Conservation (phyloP, 1,140 invertebrate genomes). For the Anoplolepis gracilipes region DNA sequence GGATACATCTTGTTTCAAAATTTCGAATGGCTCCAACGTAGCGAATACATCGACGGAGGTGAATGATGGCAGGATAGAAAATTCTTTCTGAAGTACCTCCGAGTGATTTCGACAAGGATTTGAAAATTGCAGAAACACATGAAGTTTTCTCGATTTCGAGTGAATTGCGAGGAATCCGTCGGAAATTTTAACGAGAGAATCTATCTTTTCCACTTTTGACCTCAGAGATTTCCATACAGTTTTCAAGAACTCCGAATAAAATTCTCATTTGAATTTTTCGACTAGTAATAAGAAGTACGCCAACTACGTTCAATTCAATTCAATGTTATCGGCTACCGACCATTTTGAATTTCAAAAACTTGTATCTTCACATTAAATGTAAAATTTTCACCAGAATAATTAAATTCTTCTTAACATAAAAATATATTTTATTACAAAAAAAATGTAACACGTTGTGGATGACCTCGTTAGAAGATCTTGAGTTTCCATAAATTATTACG, state of each 20-base stretch:
- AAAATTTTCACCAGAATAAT: background rate
- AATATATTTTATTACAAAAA: constrained; percentile 1
- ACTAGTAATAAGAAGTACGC: background rate
- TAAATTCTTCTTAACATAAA: background rate
- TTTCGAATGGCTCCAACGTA: constrained; percentile 65
- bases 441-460: background rate
- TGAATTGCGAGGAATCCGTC: background rate
- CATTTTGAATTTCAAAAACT: background rate
- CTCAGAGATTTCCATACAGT: background rate
- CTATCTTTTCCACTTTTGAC: constrained; percentile 8
- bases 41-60: constrained; percentile 21
- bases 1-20: constrained; percentile 74
- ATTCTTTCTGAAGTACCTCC: background rate
- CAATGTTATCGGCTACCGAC: background rate
- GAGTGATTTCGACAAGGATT: background rate
- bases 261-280: background rate
- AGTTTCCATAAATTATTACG: background rate
- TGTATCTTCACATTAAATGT: background rate
- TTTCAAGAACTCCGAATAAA: background rate
- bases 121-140: constrained; percentile 1
- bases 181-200: constrained; percentile 43
- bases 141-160: background rate
- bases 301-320: constrained; percentile 3
- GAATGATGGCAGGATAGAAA: constrained; percentile 3
- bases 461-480: background rate